These are phyloP conservation scores for Noctua janthe DNA, from an alignment of 2,888 invertebrate species.

Conservation along the genomic window DNA sequence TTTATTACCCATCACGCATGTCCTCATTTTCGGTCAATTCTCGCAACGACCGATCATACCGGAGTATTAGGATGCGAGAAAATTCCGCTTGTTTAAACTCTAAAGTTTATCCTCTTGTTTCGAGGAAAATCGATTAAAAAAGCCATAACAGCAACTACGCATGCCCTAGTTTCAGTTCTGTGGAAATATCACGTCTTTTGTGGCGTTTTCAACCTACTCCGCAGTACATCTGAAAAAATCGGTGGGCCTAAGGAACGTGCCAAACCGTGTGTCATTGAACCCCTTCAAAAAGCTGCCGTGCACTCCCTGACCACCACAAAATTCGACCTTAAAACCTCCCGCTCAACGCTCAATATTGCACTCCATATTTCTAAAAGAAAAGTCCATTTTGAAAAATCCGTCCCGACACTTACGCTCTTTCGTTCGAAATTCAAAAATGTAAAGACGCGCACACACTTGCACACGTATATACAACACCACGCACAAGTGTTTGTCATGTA, in stretches of 20 bases:
- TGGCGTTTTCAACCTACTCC: constrained; percentile 75
- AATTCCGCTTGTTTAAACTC: constrained; percentile 64
- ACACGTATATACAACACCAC: constrained; percentile 72
- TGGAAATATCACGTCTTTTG: constrained; percentile 84
- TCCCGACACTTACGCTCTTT: constrained; percentile 82
- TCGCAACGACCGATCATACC: constrained; percentile 72
- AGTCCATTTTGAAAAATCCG: constrained; percentile 82
- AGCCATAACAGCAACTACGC: constrained; percentile 76
- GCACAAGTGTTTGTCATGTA: constrained; percentile 73
- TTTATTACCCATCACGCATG: constrained; percentile 76
- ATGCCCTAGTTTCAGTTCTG: constrained; percentile 84
- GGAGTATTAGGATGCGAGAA: constrained; percentile 53
- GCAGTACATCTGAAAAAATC: constrained; percentile 81
- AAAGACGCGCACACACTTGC: constrained; percentile 83
- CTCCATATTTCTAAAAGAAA: constrained; percentile 72
- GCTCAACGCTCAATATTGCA: constrained; percentile 74
- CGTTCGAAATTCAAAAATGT: constrained; percentile 82
- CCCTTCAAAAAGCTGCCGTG: constrained; percentile 82
- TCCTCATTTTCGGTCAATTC: constrained; percentile 82
- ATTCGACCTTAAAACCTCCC: constrained; percentile 72
- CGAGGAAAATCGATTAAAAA: constrained; percentile 80
- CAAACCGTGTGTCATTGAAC: constrained; percentile 89
- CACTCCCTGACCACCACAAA: constrained; percentile 67
- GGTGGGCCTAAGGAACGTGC: constrained; percentile 84
- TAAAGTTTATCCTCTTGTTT: constrained; percentile 74